Base-by-base conservation (phyloP, 1,140 invertebrate species). In the Brevipalpus yothersi region DNA sequence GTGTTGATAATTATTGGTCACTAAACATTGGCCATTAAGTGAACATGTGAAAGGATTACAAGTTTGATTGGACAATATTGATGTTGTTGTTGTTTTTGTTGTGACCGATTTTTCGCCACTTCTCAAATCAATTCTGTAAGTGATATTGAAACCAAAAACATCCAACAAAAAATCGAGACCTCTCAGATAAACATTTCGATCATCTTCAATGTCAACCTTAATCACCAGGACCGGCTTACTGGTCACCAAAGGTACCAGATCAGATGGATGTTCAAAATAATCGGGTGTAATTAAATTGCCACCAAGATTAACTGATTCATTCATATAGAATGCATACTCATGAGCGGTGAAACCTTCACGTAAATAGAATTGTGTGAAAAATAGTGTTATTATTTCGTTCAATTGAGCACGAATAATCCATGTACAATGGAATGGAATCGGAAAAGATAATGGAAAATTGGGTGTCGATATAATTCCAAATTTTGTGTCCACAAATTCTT, bases 111-210 rank as follows among this genome's bases (percentile, higher is more conserved):
- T 64, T 1, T 70, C 69, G 19, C 62, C 63, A 31, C 31, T 31
- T 31, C 5, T 31, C 31, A 67, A 61, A 2, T 77, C 75, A 62
- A 90, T 80, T 67, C 87, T 84, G 68, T 89, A 91, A 5, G 86
- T 91, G 63, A 91, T 81, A 70, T 93, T 93, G 73, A 93, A 90
- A 9, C 87, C 88, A 68, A 82, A 89, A 3, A 88, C 84, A 62
- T 87, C 80, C 21, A 89, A 73, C 11, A 91, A 73, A 56, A 81
- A 78, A 64, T 86, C 79, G 47, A 86, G 70, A 0, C 85, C 84
- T 1, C 88, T 73, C 45, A 91, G 72, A 69, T 91, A 85, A 45
- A 84, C 82, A 7, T 86, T 85, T 65, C 84, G 82, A 57, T 85
- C 73, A 21, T 80, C 72, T 61, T 79, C 73, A 49, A 87, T 72